Base-by-base conservation (phyloP, 2,113 vertebrate genomes). In the Sorex araneus region DNA sequence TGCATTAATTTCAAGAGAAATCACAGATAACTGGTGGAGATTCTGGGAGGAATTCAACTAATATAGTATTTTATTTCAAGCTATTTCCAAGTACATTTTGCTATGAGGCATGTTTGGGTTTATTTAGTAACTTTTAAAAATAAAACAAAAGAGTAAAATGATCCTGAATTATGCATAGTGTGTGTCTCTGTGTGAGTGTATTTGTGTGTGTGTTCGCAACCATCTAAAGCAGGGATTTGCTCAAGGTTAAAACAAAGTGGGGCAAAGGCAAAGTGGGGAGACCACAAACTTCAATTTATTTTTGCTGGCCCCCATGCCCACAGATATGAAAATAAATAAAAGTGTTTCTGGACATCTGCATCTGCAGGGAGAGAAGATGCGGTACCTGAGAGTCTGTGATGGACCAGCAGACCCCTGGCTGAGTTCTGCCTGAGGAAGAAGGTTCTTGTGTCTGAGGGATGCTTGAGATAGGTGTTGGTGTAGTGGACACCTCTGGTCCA, bases 81-180 rank as follows among this genome's bases (percentile, higher is more conserved):
- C 43, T 67, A 83, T 50, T 92, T 83, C 47, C 66, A 3, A 64
- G 36, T 34, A 70, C 8, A 18, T 21, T 57, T 57, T 57, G 54
- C 54, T 57, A 19, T 57, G 15, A 89, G 18, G 40, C 45, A 34
- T 67, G 23, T 45, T 92, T 92, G 67, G 11, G 45, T 86, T 93
- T 85, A 88, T 84, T 83, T n/a, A 80, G 27, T 57, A 47, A 79
- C 67, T 27, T 78, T 86, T 91, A 74, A 50, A 16, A 83, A 87
- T 81, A 43, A 57, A 57, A 57, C 19, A 57, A 57, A 57, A 57
- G 54, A 57, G 54, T 32, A 15, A n/a, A 57, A 18, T 32, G n/a
- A n/a, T 21, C 54, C 54, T 19, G 54, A 60, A 23, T 60, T 60
- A 21, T 2, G 57, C 19, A 50, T 50, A 50, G 47, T 10, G 57